A percentile compares a stretch with the other conserved stretches of the same genome.
phyloP scores from a whole-genome alignment of 2,888 invertebrate species.

The Eristalis arbustorum region DNA sequence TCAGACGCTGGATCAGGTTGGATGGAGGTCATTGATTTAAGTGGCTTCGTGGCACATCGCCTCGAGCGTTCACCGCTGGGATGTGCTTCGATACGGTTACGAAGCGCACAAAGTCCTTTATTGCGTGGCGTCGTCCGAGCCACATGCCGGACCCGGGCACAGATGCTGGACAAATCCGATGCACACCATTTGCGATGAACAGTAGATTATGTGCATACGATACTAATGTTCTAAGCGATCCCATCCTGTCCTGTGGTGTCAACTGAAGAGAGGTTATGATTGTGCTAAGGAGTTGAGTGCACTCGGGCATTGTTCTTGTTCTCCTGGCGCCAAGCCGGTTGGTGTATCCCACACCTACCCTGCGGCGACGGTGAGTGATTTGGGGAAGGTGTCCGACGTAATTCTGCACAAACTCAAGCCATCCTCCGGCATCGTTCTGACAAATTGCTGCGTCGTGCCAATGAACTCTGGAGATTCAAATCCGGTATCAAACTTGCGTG shows the following conservation, averaged over 20 bases:
- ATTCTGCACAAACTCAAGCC: conserved; percentile 15
- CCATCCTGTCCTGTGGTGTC: not conserved
- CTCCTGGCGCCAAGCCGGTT: not conserved
- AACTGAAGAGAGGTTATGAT: conserved; percentile 27
- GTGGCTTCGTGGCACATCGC: not conserved
- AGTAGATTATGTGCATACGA: not conserved
- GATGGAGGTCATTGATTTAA: conserved; percentile 22
- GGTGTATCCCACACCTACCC: not conserved
- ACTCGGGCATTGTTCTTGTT: conserved; percentile 33
- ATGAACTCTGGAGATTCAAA: not conserved
- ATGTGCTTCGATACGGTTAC: not conserved
- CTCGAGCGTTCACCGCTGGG: not conserved
- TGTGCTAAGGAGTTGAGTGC: conserved; percentile 30
- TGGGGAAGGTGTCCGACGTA: conserved; percentile 6
- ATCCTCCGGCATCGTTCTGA: not conserved
- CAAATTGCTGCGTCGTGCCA: not conserved
- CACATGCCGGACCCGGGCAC: not conserved
- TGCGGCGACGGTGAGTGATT: not conserved
- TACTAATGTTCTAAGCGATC: not conserved
- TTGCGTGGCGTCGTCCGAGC: too few species aligned
- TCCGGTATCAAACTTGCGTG: not conserved
- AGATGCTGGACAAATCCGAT: not conserved
- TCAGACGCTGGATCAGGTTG: conserved; percentile 25
- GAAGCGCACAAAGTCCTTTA: not conserved
- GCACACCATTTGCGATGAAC: conserved; percentile 24